A percentile compares a stretch with the other conserved stretches of the same genome.
Conservation (phyloP, 2,797 vertebrate genomes). For the Muraenolepis orangiensis region DNA sequence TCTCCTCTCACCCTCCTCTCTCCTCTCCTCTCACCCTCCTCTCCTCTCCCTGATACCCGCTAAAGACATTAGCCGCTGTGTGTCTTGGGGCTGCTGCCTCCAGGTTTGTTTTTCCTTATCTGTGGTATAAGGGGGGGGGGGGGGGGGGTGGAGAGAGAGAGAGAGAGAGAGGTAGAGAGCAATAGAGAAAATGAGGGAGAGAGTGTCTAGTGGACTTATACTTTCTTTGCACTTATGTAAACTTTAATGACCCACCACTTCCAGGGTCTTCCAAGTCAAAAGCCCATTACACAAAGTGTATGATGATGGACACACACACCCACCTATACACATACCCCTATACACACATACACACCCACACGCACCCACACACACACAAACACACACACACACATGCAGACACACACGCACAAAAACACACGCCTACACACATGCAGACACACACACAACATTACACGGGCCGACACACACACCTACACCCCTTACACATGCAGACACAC, state of each 20-base stretch:
- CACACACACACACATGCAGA: slow-evolving; percentile 21
- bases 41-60: slow-evolving; percentile 59
- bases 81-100: slow-evolving; percentile 55
- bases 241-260: slow-evolving; percentile 65
- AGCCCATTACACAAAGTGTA: slow-evolving; percentile 42
- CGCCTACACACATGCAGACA: background rate
- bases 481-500: too few relatives aligned
- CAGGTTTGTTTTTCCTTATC: slow-evolving; percentile 60
- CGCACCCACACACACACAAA: slow-evolving; percentile 12
- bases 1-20: slow-evolving; percentile 49
- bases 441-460: background rate
- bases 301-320: slow-evolving; percentile 26
- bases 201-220: slow-evolving; percentile 44
- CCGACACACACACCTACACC: too few relatives aligned
- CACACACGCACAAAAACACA: background rate
- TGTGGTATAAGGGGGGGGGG: slow-evolving; percentile 26
- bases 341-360: slow-evolving; percentile 6
- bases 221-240: slow-evolving; percentile 60
- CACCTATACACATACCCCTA: slow-evolving; percentile 19
- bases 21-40: slow-evolving; percentile 45
- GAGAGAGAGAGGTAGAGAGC: background rate
- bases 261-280: slow-evolving; percentile 57
- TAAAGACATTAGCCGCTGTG: slow-evolving; percentile 69
- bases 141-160: background rate
- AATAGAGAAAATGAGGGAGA: slow-evolving; percentile 32